Evolutionary conservation across 2,888 invertebrate species (phyloP), one percentile per base, ranked within the genome.

Genomic region (Cosmorhoe ocellata): DNA sequence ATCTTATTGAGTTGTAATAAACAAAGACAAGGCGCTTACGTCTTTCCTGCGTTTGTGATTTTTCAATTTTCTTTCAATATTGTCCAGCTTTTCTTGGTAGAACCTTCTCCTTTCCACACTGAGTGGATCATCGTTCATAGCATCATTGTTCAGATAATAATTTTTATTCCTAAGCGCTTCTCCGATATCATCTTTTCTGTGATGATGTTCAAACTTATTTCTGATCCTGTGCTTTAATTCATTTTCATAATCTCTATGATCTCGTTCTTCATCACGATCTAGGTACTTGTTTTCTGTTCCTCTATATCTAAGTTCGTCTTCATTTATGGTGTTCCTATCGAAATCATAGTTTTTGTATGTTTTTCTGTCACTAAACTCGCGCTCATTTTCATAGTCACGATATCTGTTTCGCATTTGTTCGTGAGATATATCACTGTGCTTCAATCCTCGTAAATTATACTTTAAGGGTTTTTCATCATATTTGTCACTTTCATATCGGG

Each of bases 71-170:
- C 66, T 72, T 41, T 78, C 72, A 7, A 87, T 64, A 44, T 69
- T 74, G 22, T 79, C 73, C 2, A 86, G 61, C 65, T 79, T 85
- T 1, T 79, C 73, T 51, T 84, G 79, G 51, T 84, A 85, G 61
- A 69, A 84, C 43, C 73, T 78, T 47, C 75, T 74, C 63, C 82
- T 74, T 12, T 81, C 79, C 26, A 51, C 9, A 54, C 70, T 70
- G 4, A 83, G 49, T 2, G 59, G 56, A 34, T 79, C 76, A 11
- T 68, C 61, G 0, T 59, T 37, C 9, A 50, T 45, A 2, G 53
- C 51, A n/a, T 59, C 59, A 2, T 59, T 53, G 28, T 36, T 36
- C 8, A 38, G 10, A 47, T 57, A 61, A 14, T 42, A 33, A 28
- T 45, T 62, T 32, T 57, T 64, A 42, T 49, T 52, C 40, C 50